Base-by-base conservation (phyloP, 2,113 vertebrate species). In the Cyprinodon brontotheroides region DNA sequence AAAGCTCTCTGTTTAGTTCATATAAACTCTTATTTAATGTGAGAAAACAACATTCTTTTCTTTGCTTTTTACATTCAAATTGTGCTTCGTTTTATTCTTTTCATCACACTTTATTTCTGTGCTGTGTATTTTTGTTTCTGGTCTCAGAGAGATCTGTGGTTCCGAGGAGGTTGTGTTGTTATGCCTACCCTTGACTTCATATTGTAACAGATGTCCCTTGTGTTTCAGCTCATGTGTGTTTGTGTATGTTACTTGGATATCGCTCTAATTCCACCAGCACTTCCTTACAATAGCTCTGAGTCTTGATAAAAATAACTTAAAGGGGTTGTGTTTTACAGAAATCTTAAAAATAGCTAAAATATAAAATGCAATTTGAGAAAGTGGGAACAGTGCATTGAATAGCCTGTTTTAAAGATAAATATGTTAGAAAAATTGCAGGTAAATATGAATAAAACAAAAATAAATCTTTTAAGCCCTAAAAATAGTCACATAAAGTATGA, bases 101-200 rank as follows among this genome's bases (percentile, higher is more conserved):
- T 36, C 29, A 50, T 50, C 48, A 69, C 59, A 64, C 57, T 48
- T 71, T 5, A 43, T 47, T 57, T 71, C 29, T 76, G n/a, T 65
- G 59, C 43, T 78, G 48, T 14, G 47, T 43, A 41, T 77, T 39
- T 82, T 65, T 80, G 80, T 71, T 80, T 63, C 48, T 59, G 36
- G 15, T 63, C 74, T 83, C 60, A 47, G 63, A 50, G 68, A 63
- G 40, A 86, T 65, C 61, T 87, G 68, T n/a, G 68, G 68, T 68
- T 85, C 77, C 82, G 86, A 85, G 74, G 85, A 68, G 83, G 86
- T 64, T 61, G 3, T 89, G 88, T 89, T 88, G 84, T 89, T 88
- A 89, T 81, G 79, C 72, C 68, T 82, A 81, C 85, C 57, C 70
- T 75, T 74, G 61, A 72, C 70, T 83, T 48, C 39, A 78, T 47